Conservation (phyloP, 2,797 vertebrate species). For the Alcedo atthis region DNA sequence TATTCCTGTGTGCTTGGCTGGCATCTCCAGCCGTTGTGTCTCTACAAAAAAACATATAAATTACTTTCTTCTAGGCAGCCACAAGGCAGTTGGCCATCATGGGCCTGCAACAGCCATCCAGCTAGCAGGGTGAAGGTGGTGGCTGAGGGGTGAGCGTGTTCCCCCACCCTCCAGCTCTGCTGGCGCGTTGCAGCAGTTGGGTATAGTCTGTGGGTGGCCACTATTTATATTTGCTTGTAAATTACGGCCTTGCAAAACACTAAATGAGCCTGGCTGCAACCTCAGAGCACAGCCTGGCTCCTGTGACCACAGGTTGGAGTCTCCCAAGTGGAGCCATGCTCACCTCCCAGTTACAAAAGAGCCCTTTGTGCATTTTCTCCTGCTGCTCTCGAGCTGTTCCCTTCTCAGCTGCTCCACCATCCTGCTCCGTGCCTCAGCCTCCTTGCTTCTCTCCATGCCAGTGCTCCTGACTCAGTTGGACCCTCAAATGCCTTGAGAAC, state of each 20-base stretch:
- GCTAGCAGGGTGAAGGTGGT: background rate
- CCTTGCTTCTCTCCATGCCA: background rate
- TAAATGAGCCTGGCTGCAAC: slow-evolving; percentile 45
- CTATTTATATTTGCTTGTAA: slow-evolving; percentile 52
- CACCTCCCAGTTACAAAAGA: slow-evolving; percentile 17
- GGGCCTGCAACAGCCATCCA: background rate
- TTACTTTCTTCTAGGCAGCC: slow-evolving; percentile 25
- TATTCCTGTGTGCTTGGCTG: background rate
- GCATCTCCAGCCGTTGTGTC: background rate
- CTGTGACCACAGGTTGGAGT: background rate
- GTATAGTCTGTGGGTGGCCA: slow-evolving; percentile 30
- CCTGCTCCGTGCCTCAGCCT: background rate
- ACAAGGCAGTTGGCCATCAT: slow-evolving; percentile 22
- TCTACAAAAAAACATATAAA: background rate
- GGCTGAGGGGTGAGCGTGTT: background rate
- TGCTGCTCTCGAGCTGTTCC: background rate
- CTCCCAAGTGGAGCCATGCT: background rate
- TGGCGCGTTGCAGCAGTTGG: background rate
- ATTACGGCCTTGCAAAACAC: slow-evolving; percentile 2
- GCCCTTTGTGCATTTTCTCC: slow-evolving; percentile 18
- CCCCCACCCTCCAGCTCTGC: background rate
- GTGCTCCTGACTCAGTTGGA: slow-evolving; percentile 8
- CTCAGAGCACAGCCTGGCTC: slow-evolving; percentile 37
- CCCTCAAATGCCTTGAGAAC: background rate
- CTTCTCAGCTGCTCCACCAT: background rate